phyloP scores from a whole-genome alignment of 2,797 vertebrate species.

The Zalophus californianus region DNA sequence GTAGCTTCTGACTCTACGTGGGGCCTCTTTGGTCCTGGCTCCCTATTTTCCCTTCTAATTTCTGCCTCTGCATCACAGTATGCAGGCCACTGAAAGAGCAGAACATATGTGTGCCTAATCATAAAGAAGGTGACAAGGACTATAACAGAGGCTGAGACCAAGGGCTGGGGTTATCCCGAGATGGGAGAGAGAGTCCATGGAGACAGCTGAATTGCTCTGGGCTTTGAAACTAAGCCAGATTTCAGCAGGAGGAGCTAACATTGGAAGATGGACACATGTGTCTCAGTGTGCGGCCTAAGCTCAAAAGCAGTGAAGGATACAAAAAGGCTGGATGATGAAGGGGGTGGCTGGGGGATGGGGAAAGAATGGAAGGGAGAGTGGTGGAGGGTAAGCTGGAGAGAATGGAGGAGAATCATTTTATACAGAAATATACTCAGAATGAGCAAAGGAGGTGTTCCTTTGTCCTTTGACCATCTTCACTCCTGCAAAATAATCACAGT shows the following conservation, averaged over 20 bases:
- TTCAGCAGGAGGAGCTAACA: neutral
- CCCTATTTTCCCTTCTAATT: neutral
- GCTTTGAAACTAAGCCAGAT: neutral
- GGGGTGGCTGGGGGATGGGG: too few relatives aligned
- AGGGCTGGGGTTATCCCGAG: neutral
- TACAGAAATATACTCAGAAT: neutral
- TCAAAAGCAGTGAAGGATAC: neutral
- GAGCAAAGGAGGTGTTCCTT: neutral
- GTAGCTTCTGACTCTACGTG: neutral
- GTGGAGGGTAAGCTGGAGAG: neutral
- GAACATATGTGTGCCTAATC: neutral
- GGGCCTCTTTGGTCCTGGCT: neutral
- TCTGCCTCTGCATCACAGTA: neutral
- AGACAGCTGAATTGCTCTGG: neutral
- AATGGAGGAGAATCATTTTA: neutral
- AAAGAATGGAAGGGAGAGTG: neutral
- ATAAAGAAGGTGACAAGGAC: neutral
- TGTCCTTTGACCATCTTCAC: neutral
- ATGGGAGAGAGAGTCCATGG: neutral
- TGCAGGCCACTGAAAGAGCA: neutral
- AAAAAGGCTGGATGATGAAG: neutral
- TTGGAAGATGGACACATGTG: neutral
- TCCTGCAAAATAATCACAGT: neutral
- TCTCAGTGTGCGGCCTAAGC: neutral
- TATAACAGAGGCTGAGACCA: neutral